These are phyloP conservation scores for Rhynchonycteris naso DNA, from an alignment of 2,797 vertebrate genomes.

Conservation along the genomic window DNA sequence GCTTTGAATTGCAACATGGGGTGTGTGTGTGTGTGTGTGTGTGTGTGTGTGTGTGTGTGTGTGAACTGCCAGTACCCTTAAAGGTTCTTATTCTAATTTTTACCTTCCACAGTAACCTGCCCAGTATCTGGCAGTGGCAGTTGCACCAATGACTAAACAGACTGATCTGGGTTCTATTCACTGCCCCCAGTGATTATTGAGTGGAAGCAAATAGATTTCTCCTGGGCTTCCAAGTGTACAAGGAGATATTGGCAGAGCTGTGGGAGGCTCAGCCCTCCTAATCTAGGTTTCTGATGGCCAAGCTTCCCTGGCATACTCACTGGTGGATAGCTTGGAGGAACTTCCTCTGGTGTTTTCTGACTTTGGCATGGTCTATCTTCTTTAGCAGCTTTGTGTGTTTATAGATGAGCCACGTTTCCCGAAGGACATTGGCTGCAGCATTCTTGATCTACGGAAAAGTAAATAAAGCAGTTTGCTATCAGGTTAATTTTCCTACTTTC, in stretches of 20 bases:
- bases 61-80: background rate
- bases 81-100: background rate
- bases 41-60: background rate
- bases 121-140: background rate
- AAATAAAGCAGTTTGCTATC: background rate
- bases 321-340: conserved; percentile 91
- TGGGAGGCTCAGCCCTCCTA: fast-evolving
- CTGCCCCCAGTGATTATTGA: background rate
- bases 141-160: background rate
- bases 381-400: conserved; percentile 91
- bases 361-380: conserved; percentile 89
- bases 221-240: background rate
- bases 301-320: conserved; percentile 77
- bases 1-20: background rate
- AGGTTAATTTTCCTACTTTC: background rate
- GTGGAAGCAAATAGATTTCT: background rate
- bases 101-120: background rate
- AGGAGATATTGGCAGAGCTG: fast-evolving
- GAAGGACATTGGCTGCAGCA: conserved; percentile 87
- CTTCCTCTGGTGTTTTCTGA: conserved; percentile 90
- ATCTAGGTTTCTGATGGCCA: fast-evolving
- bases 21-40: background rate
- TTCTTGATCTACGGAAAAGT: conserved; percentile 87
- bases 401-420: conserved; percentile 90
- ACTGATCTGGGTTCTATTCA: too few species aligned